Evolutionary conservation across 1,140 invertebrate species (phyloP).

Genomic region (Drosophila murphyi): DNA sequence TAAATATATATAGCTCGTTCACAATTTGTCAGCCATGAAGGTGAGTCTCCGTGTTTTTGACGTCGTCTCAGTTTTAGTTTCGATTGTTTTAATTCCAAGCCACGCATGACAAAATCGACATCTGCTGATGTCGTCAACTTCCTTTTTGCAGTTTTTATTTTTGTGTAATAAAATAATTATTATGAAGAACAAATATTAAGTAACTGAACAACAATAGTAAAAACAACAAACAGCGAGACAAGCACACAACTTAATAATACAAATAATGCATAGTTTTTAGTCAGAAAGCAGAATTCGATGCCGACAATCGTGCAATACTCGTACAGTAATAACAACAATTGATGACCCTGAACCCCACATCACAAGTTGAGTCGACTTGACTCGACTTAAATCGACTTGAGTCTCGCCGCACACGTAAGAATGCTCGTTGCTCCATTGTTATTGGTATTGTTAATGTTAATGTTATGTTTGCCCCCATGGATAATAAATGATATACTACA

Average conservation of each 20-base stretch:
- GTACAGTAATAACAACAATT: slow-evolving; percentile 42
- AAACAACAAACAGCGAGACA: slow-evolving; percentile 14
- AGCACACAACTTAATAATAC: slow-evolving; percentile 64
- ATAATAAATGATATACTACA: slow-evolving; percentile 7
- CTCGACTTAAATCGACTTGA: no score
- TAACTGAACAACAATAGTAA: slow-evolving; percentile 27
- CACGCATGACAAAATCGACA: slow-evolving; percentile 78
- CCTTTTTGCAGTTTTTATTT: slow-evolving; percentile 37
- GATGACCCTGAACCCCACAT: slow-evolving; percentile 72
- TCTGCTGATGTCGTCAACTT: slow-evolving; percentile 74
- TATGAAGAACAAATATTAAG: slow-evolving; percentile 80
- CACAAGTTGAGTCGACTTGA: not conserved
- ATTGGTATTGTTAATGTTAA: not conserved
- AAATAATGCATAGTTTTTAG: slow-evolving; percentile 76
- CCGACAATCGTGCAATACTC: slow-evolving; percentile 61
- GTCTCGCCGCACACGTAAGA: slow-evolving; percentile 55
- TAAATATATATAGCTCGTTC: slow-evolving; percentile 12
- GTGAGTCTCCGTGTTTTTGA: slow-evolving; percentile 45
- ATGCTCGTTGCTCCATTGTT: slow-evolving; percentile 54
- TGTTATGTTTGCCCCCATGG: slow-evolving; percentile 18
- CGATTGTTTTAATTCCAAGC: slow-evolving; percentile 60
- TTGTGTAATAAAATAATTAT: slow-evolving; percentile 72
- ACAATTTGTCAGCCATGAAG: slow-evolving; percentile 77
- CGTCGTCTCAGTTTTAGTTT: slow-evolving; percentile 16
- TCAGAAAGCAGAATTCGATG: slow-evolving; percentile 26